Conservation (phyloP, 2,888 invertebrate genomes). For the Ormia ochracea region DNA sequence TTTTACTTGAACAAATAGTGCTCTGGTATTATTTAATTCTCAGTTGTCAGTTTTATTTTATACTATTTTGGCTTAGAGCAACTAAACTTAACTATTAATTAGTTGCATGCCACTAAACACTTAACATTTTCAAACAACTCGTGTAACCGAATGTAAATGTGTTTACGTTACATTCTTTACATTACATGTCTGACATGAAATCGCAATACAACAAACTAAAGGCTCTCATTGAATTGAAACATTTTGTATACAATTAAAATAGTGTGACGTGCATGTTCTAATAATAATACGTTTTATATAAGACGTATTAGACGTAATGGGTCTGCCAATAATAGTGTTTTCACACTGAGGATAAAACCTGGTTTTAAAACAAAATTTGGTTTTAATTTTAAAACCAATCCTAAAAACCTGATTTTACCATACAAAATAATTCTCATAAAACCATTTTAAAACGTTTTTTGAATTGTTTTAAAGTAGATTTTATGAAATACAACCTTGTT, state of each 20-base stretch:
- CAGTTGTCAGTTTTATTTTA: not conserved
- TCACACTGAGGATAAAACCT: no score
- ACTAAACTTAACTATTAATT: not conserved
- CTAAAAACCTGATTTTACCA: no score
- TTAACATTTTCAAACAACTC: no score
- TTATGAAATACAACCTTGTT: no score
- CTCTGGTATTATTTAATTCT: not conserved
- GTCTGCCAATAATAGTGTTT: no score
- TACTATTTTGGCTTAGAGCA: not conserved
- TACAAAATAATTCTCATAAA: no score
- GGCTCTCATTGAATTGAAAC: not conserved
- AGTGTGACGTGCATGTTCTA: not conserved
- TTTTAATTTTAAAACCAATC: no score
- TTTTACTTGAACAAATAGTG: constrained; percentile 1
- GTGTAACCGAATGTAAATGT: not conserved
- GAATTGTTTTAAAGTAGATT: no score
- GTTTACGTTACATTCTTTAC: no score
- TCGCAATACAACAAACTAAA: not conserved
- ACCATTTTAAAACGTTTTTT: no score
- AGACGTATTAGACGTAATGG: not conserved
- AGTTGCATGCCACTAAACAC: not conserved
- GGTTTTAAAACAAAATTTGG: no score
- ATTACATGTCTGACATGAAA: no score
- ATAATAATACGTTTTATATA: not conserved
- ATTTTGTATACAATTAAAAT: not conserved